These are phyloP conservation scores for Saturnia pavonia DNA, from an alignment of 2,888 invertebrate species.

Conservation along the genomic window DNA sequence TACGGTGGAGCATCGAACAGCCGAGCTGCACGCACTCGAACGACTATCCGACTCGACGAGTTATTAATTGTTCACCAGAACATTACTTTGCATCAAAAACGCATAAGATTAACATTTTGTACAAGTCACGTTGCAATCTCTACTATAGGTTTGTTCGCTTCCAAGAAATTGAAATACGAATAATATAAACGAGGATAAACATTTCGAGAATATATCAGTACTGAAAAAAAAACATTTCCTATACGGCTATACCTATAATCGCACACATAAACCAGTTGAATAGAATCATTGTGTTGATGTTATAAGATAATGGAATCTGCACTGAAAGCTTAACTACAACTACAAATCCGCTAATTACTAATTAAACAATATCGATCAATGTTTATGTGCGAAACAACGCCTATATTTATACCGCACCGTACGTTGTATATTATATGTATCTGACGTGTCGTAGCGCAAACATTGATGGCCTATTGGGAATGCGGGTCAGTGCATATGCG, in stretches of 20 bases:
- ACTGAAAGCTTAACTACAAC: constrained; percentile 23
- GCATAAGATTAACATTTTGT: constrained; percentile 19
- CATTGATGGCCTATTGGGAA: constrained; percentile 70
- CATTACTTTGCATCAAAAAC: constrained; percentile 47
- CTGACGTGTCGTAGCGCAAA: constrained; percentile 70
- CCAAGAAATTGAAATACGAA: constrained; percentile 1
- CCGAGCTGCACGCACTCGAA: constrained; percentile 67
- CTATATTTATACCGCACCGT: constrained; percentile 8
- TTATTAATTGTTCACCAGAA: constrained; percentile 52
- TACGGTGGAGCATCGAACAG: constrained; percentile 36
- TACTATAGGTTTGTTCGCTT: neutral
- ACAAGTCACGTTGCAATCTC: constrained; percentile 24
- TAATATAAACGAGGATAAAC: constrained; percentile 6
- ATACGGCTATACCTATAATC: neutral
- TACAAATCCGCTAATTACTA: constrained; percentile 28
- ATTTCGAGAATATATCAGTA: neutral
- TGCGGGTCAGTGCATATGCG: constrained; percentile 71
- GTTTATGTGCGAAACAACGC: constrained; percentile 35
- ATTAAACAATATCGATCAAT: constrained; percentile 71
- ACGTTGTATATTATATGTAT: constrained; percentile 30
- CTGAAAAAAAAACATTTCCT: neutral
- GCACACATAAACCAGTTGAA: no score
- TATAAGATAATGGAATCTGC: constrained; percentile 31
- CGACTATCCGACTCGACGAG: constrained; percentile 62
- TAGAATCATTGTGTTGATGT: constrained; percentile 28